Conservation (phyloP, 1,140 invertebrate species). For the Sycophila sp. region DNA sequence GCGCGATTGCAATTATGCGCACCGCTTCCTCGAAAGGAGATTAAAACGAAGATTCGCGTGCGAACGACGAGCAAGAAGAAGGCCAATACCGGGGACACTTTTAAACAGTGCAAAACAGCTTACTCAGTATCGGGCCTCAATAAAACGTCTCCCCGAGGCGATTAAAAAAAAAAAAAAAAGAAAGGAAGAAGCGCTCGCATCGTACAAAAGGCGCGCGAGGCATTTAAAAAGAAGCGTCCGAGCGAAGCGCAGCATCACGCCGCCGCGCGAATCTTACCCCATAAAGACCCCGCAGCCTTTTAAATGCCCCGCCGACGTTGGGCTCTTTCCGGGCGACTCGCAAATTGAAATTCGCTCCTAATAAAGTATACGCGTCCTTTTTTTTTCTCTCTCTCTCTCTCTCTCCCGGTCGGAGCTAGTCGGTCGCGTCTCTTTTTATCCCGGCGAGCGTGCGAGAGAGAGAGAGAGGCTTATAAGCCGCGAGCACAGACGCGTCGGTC, state of each 20-base stretch:
- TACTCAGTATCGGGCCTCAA: background rate
- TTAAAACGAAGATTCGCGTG: no score
- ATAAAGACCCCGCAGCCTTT: background rate
- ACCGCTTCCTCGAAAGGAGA: no score
- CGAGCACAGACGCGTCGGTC: background rate
- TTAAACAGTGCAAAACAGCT: no score
- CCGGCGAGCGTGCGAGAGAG: background rate
- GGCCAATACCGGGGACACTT: no score
- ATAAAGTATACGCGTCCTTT: slow-evolving; percentile 5
- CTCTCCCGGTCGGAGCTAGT: no score
- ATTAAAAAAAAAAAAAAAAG: background rate
- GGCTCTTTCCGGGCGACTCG: no score
- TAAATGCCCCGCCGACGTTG: background rate
- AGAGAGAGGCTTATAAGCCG: background rate
- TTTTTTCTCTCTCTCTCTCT: no score
- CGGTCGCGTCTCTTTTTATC: slow-evolving; percentile 3
- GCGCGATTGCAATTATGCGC: no score
- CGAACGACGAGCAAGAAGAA: no score
- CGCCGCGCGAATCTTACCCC: no score
- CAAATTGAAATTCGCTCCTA: slow-evolving; percentile 20
- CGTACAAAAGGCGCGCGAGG: background rate
- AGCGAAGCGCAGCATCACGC: no score
- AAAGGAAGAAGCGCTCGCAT: background rate
- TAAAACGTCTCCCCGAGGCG: background rate
- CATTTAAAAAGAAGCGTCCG: background rate